These are phyloP conservation scores for Crocidura indochinensis DNA, from an alignment of 2,797 vertebrate species.

Conservation along the genomic window DNA sequence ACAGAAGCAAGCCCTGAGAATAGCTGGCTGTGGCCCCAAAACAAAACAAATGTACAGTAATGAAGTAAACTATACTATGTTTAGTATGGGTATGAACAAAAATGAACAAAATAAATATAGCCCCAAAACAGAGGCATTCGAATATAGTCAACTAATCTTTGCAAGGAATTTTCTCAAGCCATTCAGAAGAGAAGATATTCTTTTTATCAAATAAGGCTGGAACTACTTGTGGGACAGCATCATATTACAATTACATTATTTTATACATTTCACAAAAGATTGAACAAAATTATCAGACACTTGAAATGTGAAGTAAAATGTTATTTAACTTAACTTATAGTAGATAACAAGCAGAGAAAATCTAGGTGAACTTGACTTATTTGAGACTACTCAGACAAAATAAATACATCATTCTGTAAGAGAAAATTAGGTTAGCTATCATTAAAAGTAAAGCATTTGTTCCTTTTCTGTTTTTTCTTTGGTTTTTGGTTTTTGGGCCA, in stretches of 20 bases:
- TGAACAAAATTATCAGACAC: slow-evolving; percentile 28
- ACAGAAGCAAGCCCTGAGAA: too few species aligned
- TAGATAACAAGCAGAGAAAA: slow-evolving; percentile 15
- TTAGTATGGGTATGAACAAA: background rate
- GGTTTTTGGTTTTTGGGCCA: too few species aligned
- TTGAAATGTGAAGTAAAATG: slow-evolving; percentile 40
- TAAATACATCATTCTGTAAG: background rate
- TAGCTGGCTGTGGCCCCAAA: too few species aligned
- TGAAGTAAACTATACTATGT: background rate
- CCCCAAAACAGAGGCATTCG: background rate
- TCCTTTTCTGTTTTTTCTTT: too few species aligned
- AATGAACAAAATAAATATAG: background rate
- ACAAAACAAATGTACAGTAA: background rate
- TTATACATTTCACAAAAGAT: background rate
- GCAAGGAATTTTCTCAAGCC: slow-evolving; percentile 30
- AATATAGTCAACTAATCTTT: slow-evolving; percentile 10
- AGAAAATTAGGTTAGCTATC: background rate
- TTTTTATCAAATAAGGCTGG: slow-evolving; percentile 18
- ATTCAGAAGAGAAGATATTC: background rate
- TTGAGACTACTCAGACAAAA: background rate
- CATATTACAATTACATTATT: background rate
- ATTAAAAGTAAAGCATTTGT: slow-evolving; percentile 22
- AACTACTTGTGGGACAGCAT: background rate
- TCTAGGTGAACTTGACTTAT: background rate
- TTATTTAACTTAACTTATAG: background rate